phyloP scores from a whole-genome alignment of 1,140 invertebrate genomes.

The Saccostrea cuccullata region DNA sequence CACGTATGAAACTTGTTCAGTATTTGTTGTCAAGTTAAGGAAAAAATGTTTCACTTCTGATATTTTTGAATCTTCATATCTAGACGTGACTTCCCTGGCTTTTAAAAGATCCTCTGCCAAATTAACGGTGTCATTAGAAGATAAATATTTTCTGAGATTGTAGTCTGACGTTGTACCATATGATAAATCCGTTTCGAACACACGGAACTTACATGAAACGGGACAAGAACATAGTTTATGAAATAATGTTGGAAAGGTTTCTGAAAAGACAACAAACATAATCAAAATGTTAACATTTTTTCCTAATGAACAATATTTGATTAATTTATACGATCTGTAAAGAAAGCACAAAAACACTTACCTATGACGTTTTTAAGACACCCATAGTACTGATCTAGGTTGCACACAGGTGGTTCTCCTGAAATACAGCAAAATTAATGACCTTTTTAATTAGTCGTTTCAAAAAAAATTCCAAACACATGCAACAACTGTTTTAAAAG shows the following conservation, averaged over 20 bases:
- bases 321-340: background rate
- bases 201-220: slow-evolving; percentile 61
- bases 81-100: slow-evolving; percentile 48
- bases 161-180: slow-evolving; percentile 61
- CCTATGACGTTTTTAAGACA: background rate
- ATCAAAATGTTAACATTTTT: background rate
- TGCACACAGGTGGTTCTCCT: background rate
- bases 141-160: slow-evolving; percentile 44
- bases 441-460: no score
- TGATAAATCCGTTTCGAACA: slow-evolving; percentile 64
- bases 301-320: background rate
- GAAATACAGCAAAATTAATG: background rate
- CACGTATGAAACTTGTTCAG: background rate
- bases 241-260: background rate
- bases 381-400: background rate
- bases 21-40: background rate
- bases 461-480: no score
- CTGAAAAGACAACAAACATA: background rate
- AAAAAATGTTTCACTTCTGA: background rate
- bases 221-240: slow-evolving; percentile 60
- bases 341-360: background rate
- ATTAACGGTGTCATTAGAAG: slow-evolving; percentile 3
- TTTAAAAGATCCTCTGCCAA: slow-evolving; percentile 22
- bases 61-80: slow-evolving; percentile 40
- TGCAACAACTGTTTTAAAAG: background rate